Conservation (phyloP, 2,797 vertebrate genomes). For the Coregonus suidteri region DNA sequence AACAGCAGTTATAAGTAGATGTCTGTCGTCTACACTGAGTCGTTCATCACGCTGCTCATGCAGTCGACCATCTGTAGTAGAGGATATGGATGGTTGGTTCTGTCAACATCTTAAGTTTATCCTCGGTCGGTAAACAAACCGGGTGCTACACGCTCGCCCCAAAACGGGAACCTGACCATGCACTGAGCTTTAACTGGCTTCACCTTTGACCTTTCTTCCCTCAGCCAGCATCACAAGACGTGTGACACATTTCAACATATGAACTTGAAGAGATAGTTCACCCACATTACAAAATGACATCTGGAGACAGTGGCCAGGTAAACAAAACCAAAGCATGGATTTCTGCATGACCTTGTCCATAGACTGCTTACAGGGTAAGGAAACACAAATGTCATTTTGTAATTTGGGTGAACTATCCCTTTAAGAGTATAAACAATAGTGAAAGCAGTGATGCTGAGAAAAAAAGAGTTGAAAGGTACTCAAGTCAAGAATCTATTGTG, state of each 20-base stretch:
- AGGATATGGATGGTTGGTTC: conserved; percentile 13
- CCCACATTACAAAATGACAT: background rate
- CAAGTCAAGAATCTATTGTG: conserved; percentile 26
- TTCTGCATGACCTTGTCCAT: background rate
- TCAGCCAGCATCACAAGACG: conserved; percentile 4
- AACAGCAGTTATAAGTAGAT: conserved; percentile 68
- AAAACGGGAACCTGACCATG: conserved; percentile 32
- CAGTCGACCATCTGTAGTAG: background rate
- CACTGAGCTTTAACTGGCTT: conserved; percentile 42
- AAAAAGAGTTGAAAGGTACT: background rate
- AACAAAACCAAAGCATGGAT: background rate
- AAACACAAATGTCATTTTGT: background rate
- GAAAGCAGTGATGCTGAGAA: too few relatives aligned
- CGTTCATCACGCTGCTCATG: conserved; percentile 46
- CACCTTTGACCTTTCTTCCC: conserved; percentile 48
- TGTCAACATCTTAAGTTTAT: conserved; percentile 44
- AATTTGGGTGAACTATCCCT: too few relatives aligned
- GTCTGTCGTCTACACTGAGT: conserved; percentile 46
- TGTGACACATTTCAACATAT: conserved; percentile 22
- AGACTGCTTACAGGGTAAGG: background rate
- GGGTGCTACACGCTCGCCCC: background rate
- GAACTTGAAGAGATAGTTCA: conserved; percentile 11
- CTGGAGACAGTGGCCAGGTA: background rate
- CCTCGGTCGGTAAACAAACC: conserved; percentile 50
- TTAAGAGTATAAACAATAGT: too few relatives aligned